These are phyloP conservation scores for Ennomos fuscantarius DNA, from an alignment of 2,888 invertebrate genomes.

Conservation along the genomic window DNA sequence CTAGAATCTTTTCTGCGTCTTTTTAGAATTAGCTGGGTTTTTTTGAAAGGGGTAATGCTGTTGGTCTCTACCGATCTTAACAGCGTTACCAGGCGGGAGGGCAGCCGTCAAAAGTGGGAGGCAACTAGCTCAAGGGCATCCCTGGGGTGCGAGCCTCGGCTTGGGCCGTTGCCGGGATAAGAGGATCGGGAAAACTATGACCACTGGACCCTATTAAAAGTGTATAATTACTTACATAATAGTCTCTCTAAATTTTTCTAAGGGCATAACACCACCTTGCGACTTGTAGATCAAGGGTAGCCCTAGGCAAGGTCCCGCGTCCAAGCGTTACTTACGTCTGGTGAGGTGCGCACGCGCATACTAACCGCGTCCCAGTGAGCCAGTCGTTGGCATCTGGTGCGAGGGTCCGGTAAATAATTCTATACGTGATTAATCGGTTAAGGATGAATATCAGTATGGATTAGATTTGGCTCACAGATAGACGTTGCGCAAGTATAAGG, in stretches of 20 bases:
- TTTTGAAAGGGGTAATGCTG: no score
- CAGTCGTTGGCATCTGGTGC: conserved; percentile 56
- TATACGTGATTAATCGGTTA: conserved; percentile 22
- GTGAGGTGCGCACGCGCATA: conserved; percentile 54
- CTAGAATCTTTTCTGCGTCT: no score
- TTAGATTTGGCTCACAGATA: conserved; percentile 8
- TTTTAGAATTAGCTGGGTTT: no score
- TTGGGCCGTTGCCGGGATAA: no score
- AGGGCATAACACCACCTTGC: conserved; percentile 40
- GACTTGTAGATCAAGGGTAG: conserved; percentile 61
- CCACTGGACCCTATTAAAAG: no score
- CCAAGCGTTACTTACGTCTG: conserved; percentile 36
- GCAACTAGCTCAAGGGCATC: no score
- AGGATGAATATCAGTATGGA: conserved; percentile 7
- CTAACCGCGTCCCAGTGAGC: conserved; percentile 62
- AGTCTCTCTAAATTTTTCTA: conserved; percentile 11
- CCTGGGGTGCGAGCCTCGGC: no score
- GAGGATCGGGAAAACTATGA: no score
- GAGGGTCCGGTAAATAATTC: conserved; percentile 15
- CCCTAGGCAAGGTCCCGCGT: conserved; percentile 46
- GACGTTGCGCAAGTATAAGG: no score
- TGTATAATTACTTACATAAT: not conserved
- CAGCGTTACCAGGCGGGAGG: no score
- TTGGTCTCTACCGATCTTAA: no score
- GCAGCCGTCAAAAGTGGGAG: no score